Conservation (phyloP, 2,888 invertebrate genomes). For the Dioctria linearis region DNA sequence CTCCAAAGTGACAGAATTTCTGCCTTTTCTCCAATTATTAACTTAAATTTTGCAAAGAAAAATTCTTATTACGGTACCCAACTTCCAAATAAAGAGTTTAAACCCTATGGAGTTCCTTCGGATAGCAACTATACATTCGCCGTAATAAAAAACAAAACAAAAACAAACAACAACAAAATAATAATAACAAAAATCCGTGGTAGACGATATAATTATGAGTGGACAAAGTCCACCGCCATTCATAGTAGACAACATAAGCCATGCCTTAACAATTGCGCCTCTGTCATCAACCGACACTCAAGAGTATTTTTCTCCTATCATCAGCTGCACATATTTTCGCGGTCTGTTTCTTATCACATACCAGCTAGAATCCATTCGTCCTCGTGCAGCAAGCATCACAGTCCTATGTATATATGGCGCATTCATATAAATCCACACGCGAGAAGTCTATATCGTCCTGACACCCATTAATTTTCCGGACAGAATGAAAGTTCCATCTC, state of each 20-base stretch:
- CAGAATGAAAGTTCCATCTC: slow-evolving; percentile 51
- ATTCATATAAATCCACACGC: slow-evolving; percentile 35
- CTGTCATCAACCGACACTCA: background rate
- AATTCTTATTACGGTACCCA: too few relatives aligned
- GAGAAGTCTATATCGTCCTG: slow-evolving; percentile 43
- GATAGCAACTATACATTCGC: too few relatives aligned
- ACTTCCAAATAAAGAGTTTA: too few relatives aligned
- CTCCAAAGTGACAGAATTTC: too few relatives aligned
- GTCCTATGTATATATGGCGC: background rate
- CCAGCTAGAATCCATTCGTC: slow-evolving; percentile 2
- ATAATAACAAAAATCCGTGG: too few relatives aligned
- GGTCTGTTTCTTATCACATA: slow-evolving; percentile 27
- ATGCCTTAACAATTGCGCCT: background rate
- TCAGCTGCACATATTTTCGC: slow-evolving; percentile 30
- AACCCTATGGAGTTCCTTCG: too few relatives aligned
- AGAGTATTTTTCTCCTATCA: slow-evolving; percentile 25
- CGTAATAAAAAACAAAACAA: too few relatives aligned
- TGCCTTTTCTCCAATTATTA: too few relatives aligned
- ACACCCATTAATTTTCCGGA: slow-evolving; percentile 50
- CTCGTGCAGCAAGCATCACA: background rate
- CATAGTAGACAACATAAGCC: background rate
- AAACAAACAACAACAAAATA: too few relatives aligned
- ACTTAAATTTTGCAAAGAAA: too few relatives aligned
- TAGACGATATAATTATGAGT: too few relatives aligned
- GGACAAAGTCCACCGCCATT: background rate